Evolutionary conservation across 2,797 vertebrate species (phyloP).

Genomic region (Chelon labrosus): DNA sequence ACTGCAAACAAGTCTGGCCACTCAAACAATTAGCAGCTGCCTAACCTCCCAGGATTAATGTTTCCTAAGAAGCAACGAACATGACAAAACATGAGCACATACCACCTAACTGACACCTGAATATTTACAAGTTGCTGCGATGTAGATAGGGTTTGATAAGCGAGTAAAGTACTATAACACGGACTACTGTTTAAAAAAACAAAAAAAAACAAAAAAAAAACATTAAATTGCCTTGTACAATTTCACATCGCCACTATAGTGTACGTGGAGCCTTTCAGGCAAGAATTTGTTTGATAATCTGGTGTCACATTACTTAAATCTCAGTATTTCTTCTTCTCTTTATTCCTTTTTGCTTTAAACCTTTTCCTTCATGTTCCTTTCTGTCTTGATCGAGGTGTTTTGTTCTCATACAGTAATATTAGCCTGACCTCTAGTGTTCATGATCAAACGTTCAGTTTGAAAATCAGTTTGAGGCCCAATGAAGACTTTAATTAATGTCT

Average conservation of each 20-base stretch:
- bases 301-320: not conserved
- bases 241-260: not conserved
- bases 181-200: too few species aligned
- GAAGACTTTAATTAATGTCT: not conserved
- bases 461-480: not conserved
- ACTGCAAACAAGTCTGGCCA: too few species aligned
- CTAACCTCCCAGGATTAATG: too few species aligned
- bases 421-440: slow-evolving; percentile 52
- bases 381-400: not conserved
- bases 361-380: not conserved
- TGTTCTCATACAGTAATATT: not conserved
- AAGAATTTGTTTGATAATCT: not conserved
- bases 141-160: too few species aligned
- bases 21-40: too few species aligned
- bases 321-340: not conserved
- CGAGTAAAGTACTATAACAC: too few species aligned
- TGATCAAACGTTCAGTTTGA: not conserved
- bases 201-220: too few species aligned
- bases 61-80: too few species aligned
- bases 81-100: too few species aligned
- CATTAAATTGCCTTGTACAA: not conserved
- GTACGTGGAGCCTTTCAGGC: not conserved
- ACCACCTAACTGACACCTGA: too few species aligned
- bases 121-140: too few species aligned
- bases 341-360: not conserved